Conservation (phyloP, 2,797 vertebrate genomes). For the Platyrinchus mystaceus region DNA sequence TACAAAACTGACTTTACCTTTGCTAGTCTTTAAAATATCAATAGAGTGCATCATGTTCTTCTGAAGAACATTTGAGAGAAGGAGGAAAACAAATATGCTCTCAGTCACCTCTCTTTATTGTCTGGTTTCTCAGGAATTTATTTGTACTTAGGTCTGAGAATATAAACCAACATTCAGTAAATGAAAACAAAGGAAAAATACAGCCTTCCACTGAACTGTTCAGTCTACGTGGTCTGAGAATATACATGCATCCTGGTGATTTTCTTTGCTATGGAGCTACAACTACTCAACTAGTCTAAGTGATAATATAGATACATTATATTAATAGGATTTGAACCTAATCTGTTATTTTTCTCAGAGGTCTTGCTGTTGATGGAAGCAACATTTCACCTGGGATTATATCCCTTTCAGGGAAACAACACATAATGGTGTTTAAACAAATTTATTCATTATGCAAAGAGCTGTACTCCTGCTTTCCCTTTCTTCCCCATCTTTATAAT, state of each 20-base stretch:
- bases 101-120: not conserved
- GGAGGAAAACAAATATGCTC: not conserved
- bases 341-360: not conserved
- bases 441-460: not conserved
- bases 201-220: not conserved
- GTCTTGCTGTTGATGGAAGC: not conserved
- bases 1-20: not conserved
- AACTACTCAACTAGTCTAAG: not conserved
- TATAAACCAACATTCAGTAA: not conserved
- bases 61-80: not conserved
- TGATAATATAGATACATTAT: not conserved
- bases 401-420: not conserved
- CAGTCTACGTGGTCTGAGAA: not conserved
- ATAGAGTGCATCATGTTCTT: not conserved
- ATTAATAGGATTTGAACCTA: not conserved
- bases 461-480: not conserved
- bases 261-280: not conserved
- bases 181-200: not conserved
- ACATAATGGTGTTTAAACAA: not conserved
- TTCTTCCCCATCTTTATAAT: not conserved
- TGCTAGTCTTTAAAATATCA: not conserved
- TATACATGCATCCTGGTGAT: not conserved
- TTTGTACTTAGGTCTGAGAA: not conserved
- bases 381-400: not conserved
- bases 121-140: not conserved